Percentiles rank a stretch among this genome's conserved stretches.
Conservation (phyloP, 2,797 vertebrate species). For the Balearica regulorum region DNA sequence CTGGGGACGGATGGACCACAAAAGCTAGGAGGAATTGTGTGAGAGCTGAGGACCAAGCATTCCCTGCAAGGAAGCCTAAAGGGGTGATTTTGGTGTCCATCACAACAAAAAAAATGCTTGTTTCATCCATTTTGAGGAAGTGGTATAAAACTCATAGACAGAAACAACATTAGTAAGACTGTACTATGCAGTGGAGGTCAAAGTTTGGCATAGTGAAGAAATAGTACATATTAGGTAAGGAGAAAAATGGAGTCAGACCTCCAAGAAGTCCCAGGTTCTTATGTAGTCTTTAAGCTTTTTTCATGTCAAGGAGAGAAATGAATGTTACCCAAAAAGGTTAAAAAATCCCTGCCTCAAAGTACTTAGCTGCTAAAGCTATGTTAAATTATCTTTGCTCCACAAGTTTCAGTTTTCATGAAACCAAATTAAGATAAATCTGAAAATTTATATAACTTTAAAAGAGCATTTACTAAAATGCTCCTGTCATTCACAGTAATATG, state of each 20-base stretch:
- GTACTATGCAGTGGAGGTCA: background rate
- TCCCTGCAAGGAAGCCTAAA: background rate
- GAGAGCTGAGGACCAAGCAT: background rate
- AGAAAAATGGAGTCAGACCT: background rate
- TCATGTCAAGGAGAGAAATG: background rate
- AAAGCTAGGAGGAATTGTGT: background rate
- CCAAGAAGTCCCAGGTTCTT: background rate
- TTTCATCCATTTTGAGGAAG: background rate
- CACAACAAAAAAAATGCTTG: background rate
- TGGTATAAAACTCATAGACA: background rate
- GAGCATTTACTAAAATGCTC: background rate
- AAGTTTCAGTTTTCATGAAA: background rate
- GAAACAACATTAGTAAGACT: background rate
- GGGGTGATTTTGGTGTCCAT: background rate
- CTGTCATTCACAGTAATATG: background rate
- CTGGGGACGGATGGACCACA: background rate
- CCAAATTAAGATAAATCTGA: background rate
- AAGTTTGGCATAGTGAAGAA: background rate
- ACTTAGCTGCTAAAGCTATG: background rate
- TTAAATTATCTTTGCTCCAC: background rate
- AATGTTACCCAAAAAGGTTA: background rate
- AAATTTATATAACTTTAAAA: background rate
- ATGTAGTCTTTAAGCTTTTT: background rate
- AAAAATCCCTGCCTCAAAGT: background rate
- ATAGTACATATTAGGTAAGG: background rate